These are phyloP conservation scores for Indicator maculatus DNA, from an alignment of 2,113 vertebrate genomes.

Conservation along the genomic window DNA sequence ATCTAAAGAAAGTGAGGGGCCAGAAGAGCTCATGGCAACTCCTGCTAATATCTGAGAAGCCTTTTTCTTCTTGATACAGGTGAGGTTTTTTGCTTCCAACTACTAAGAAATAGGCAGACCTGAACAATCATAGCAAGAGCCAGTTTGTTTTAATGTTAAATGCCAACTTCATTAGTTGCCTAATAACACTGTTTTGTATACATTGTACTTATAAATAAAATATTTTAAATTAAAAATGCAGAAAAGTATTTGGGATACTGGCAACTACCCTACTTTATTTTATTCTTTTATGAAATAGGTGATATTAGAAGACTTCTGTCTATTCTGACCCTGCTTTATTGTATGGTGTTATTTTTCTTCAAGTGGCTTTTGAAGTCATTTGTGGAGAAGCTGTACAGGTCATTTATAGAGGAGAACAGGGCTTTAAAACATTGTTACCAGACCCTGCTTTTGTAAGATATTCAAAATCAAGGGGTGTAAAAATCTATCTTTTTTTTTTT, in stretches of 20 bases:
- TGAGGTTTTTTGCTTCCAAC: background rate
- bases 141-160: background rate
- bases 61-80: background rate
- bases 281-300: background rate
- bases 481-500: background rate
- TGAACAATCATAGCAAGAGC: background rate
- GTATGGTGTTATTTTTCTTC: background rate
- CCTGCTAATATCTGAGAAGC: background rate
- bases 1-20: background rate
- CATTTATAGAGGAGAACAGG: background rate
- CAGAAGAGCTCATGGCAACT: background rate
- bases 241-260: background rate
- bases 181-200: background rate
- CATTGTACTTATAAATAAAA: background rate
- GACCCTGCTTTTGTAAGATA: slow-evolving; percentile 6
- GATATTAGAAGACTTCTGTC: background rate
- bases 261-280: background rate
- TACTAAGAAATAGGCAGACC: background rate
- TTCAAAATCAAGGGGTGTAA: background rate
- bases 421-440: background rate
- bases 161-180: background rate
- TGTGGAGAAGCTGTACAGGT: background rate
- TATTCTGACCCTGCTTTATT: background rate
- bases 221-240: background rate
- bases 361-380: background rate